A percentile compares a stretch with the other conserved stretches of the same genome.
Evolutionary conservation across 2,797 vertebrate species (phyloP).

Genomic region (Tinamus major): DNA sequence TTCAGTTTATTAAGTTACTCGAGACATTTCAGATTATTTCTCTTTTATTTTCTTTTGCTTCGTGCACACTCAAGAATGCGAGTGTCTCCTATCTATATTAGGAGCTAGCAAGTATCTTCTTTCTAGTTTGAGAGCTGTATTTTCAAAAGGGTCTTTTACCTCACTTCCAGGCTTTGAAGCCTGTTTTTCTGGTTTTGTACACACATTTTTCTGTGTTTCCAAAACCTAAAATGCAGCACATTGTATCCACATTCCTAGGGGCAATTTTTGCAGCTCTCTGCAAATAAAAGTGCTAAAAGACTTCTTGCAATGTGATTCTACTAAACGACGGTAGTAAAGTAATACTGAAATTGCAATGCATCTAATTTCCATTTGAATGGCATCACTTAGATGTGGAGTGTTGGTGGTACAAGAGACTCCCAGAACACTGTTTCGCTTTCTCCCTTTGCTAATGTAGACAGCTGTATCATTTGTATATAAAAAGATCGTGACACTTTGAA

Average conservation of each 20-base stretch:
- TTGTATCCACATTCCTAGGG: slow-evolving; percentile 7
- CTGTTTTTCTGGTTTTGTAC: not conserved
- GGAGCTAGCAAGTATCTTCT: not conserved
- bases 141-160: not conserved
- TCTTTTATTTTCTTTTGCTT: not conserved
- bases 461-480: not conserved
- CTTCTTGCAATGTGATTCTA: slow-evolving; percentile 46
- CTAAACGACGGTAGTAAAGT: slow-evolving; percentile 61
- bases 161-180: not conserved
- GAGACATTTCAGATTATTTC: not conserved
- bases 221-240: not conserved
- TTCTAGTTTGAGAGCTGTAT: not conserved
- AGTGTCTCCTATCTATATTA: not conserved
- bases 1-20: slow-evolving; percentile 6
- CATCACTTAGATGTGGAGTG: slow-evolving; percentile 41
- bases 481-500: not conserved
- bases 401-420: not conserved
- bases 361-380: slow-evolving; percentile 62
- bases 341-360: slow-evolving; percentile 45
- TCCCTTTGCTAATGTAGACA: not conserved
- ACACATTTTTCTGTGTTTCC: not conserved
- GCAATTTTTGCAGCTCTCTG: slow-evolving; percentile 33
- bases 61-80: not conserved
- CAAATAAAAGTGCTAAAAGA: slow-evolving; percentile 14
- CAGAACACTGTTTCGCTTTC: not conserved